Conservation (phyloP, 92 coral and sea anemone genomes). For the Diadumene lineata region DNA sequence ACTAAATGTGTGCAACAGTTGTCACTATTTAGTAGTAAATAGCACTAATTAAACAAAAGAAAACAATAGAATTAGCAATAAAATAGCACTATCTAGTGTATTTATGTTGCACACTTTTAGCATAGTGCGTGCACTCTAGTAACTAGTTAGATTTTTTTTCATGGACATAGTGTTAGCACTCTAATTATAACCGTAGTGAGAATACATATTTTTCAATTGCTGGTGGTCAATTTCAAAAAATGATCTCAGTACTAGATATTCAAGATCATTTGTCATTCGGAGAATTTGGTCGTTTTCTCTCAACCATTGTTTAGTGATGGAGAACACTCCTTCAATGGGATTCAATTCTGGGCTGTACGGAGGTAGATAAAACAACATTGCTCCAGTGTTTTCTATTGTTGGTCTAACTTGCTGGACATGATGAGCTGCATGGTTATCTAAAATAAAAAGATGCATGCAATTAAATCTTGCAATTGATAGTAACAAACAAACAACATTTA, state of each 20-base stretch:
- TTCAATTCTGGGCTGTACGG: constrained; percentile 20
- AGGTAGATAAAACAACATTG: constrained; percentile 19
- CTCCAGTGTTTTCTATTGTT: constrained; percentile 25
- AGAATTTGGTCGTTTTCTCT: background rate
- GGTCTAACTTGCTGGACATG: constrained; percentile 14
- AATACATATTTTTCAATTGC: no score
- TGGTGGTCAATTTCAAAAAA: background rate
- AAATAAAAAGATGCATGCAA: background rate
- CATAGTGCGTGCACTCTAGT: no score
- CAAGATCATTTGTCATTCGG: background rate
- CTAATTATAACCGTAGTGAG: no score
- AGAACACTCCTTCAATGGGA: constrained; percentile 12
- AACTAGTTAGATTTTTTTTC: no score
- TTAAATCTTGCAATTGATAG: no score
- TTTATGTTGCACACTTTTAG: no score
- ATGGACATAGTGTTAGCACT: no score
- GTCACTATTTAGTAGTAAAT: no score
- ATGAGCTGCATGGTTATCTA: constrained; percentile 31
- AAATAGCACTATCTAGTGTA: no score
- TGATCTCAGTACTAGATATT: background rate
- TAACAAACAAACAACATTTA: background rate
- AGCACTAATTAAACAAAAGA: no score
- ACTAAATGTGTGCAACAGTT: no score
- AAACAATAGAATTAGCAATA: no score
- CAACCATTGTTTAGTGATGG: constrained; percentile 10